Evolutionary conservation across 2,113 vertebrate species (phyloP).

Genomic region (Callaeas wilsoni): DNA sequence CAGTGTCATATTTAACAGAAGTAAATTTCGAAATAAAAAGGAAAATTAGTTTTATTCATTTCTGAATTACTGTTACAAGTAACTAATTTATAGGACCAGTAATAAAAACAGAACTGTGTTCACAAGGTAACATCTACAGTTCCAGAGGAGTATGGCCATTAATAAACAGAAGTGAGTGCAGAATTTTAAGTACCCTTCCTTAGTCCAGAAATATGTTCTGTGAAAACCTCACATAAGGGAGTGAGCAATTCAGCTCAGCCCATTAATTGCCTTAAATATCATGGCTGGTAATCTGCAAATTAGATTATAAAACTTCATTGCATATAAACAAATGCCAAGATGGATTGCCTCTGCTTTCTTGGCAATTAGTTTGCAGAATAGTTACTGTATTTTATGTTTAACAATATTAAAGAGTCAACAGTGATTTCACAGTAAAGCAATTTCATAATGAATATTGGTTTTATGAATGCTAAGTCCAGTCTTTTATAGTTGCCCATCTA

Average conservation of each 20-base stretch:
- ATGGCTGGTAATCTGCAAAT: slow-evolving; percentile 59
- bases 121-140: background rate
- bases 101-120: slow-evolving; percentile 40
- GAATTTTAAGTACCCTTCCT: slow-evolving; percentile 49
- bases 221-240: slow-evolving; percentile 32
- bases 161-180: slow-evolving; percentile 27
- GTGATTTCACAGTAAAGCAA: slow-evolving; percentile 28
- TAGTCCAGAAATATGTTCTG: slow-evolving; percentile 27
- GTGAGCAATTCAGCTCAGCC: slow-evolving; percentile 27
- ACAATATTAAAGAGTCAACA: slow-evolving; percentile 31
- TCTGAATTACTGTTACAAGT: background rate
- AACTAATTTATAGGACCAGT: slow-evolving; percentile 8
- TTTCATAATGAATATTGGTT: slow-evolving; percentile 31
- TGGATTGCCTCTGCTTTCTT: slow-evolving; percentile 26
- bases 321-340: slow-evolving; percentile 38
- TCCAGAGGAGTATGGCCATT: background rate
- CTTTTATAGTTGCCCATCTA: background rate
- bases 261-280: slow-evolving; percentile 63
- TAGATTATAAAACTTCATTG: slow-evolving; percentile 63
- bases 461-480: slow-evolving; percentile 12
- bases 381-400: slow-evolving; percentile 52
- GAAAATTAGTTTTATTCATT: slow-evolving; percentile 33
- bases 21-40: slow-evolving; percentile 34
- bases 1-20: background rate
- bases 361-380: slow-evolving; percentile 47